A percentile compares a stretch with the other conserved stretches of the same genome.
phyloP scores from a whole-genome alignment of 1,140 invertebrate genomes.

The Megalopta genalis region DNA sequence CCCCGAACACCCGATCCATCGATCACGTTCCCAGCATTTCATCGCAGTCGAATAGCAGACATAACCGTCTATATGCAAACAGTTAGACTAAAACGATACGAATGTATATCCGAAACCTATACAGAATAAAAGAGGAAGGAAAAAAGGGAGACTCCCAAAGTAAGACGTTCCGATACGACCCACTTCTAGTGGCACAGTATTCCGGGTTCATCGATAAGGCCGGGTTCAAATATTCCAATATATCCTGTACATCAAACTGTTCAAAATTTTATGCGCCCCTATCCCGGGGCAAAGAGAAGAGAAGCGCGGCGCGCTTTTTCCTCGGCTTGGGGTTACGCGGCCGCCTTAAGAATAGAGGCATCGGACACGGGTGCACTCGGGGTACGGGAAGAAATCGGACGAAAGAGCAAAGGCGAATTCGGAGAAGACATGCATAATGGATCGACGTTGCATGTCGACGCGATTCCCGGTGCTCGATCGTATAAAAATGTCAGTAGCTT shows the following conservation, averaged over 20 bases:
- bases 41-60: background rate
- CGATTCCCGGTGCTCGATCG: slow-evolving; percentile 54
- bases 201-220: background rate
- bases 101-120: background rate
- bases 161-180: background rate
- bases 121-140: background rate
- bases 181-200: background rate
- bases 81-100: background rate
- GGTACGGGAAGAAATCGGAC: slow-evolving; percentile 26
- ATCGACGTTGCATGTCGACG: slow-evolving; percentile 61
- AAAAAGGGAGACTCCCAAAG: background rate
- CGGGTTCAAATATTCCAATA: background rate
- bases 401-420: slow-evolving; percentile 57
- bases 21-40: background rate
- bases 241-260: background rate
- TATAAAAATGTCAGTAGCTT: slow-evolving; percentile 62
- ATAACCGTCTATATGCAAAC: background rate
- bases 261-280: slow-evolving; percentile 20
- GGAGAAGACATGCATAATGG: slow-evolving; percentile 60
- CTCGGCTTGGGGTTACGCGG: background rate
- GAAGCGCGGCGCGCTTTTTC: background rate
- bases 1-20: too few species aligned
- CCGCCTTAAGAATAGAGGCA: slow-evolving; percentile 27
- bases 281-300: background rate
- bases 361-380: slow-evolving; percentile 19